A percentile compares a stretch with the other conserved stretches of the same genome.
These are phyloP conservation scores for Kuschelorhynchus macadamiae DNA, from an alignment of 2,888 invertebrate genomes.

Conservation along the genomic window DNA sequence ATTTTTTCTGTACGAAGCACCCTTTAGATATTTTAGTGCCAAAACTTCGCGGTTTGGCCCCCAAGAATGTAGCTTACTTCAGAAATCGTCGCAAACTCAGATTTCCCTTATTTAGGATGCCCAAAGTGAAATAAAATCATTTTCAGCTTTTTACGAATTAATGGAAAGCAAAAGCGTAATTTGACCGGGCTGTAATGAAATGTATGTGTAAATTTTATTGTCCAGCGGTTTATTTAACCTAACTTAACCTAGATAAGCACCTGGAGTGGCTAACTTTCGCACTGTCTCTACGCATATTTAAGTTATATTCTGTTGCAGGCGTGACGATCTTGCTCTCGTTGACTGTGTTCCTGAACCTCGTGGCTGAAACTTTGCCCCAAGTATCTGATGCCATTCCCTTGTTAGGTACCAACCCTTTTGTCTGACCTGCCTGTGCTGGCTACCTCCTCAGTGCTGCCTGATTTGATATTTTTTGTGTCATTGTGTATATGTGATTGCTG, in stretches of 20 bases:
- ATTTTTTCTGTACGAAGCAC: too few species aligned
- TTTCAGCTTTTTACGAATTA: too few species aligned
- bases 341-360: slow-evolving; percentile 99
- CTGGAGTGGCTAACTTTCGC: slow-evolving; percentile 45
- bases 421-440: slow-evolving; percentile 70
- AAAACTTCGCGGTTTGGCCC: too few species aligned
- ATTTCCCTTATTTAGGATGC: too few species aligned
- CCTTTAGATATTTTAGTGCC: too few species aligned
- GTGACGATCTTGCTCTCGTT: slow-evolving; percentile 99
- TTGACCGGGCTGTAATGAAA: too few species aligned
- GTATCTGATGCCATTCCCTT: slow-evolving; percentile 99
- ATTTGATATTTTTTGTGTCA: slow-evolving; percentile 64
- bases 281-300: slow-evolving; percentile 69
- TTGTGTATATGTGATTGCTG: slow-evolving; percentile 60
- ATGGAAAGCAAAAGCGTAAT: too few species aligned
- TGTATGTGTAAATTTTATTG: too few species aligned
- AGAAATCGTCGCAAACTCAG: too few species aligned
- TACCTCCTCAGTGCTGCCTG: slow-evolving; percentile 69
- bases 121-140: too few species aligned
- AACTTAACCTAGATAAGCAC: slow-evolving; percentile 24
- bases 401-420: slow-evolving; percentile 86
- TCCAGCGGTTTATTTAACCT: too few species aligned
- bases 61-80: too few species aligned
- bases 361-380: slow-evolving; percentile 99
- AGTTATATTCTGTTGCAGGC: slow-evolving; percentile 87